These are phyloP conservation scores for Drosophila oshimai DNA, from an alignment of 1,140 invertebrate species.

Conservation along the genomic window DNA sequence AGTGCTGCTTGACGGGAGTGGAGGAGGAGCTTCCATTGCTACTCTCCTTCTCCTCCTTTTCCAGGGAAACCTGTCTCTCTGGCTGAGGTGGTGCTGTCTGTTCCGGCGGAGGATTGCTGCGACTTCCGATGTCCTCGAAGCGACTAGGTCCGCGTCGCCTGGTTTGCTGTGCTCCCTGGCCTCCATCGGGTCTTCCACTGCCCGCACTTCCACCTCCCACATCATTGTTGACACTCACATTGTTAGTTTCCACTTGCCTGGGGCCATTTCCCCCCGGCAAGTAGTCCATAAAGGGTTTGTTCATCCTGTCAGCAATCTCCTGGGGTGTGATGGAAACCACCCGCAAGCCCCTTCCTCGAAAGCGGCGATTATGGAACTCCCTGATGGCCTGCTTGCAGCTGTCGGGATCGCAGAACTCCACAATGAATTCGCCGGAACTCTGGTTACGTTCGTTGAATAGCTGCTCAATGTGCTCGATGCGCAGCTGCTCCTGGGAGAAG, in stretches of 20 bases:
- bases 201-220: neutral
- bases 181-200: neutral
- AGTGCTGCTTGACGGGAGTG: slow-evolving; percentile 41
- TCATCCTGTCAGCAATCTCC: slow-evolving; percentile 84
- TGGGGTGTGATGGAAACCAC: slow-evolving; percentile 87
- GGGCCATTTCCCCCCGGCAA: slow-evolving; percentile 62
- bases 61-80: neutral
- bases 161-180: neutral
- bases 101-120: neutral
- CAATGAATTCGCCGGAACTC: slow-evolving; percentile 92
- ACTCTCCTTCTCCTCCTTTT: slow-evolving; percentile 1
- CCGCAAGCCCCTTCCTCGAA: slow-evolving; percentile 86
- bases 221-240: neutral
- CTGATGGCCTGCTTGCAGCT: slow-evolving; percentile 88
- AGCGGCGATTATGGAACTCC: slow-evolving; percentile 86
- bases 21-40: slow-evolving; percentile 21
- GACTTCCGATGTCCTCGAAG: slow-evolving; percentile 43
- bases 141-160: slow-evolving; percentile 66
- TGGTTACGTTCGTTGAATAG: slow-evolving; percentile 87
- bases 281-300: slow-evolving; percentile 76
- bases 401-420: slow-evolving; percentile 89
- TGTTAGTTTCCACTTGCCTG: neutral
- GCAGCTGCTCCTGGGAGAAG: slow-evolving; percentile 89
- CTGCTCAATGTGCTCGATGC: slow-evolving; percentile 90
- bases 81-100: neutral